A percentile compares a stretch with the other conserved stretches of the same genome.
Evolutionary conservation across 2,888 invertebrate species (phyloP).

Genomic region (Campaea margaritaria): DNA sequence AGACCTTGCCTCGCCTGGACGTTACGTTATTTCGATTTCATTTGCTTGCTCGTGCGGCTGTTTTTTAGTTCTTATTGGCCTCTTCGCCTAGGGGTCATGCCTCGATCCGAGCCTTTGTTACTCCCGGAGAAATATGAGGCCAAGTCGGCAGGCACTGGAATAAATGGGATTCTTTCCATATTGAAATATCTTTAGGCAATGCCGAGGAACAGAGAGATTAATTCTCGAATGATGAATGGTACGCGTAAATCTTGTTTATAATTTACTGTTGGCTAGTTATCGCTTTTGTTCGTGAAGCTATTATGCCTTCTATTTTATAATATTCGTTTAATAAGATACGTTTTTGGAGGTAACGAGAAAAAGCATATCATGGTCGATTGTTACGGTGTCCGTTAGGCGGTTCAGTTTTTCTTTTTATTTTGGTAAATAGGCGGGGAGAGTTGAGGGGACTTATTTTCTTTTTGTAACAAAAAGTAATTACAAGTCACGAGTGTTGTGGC

Average conservation of each 20-base stretch:
- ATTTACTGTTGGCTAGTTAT: slow-evolving; percentile 73
- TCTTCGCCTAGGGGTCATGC: slow-evolving; percentile 72
- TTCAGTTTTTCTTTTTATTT: slow-evolving; percentile 57
- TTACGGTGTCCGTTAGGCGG: slow-evolving; percentile 62
- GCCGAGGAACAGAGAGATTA: slow-evolving; percentile 67
- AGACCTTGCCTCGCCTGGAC: slow-evolving; percentile 68
- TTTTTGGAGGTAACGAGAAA: slow-evolving; percentile 50
- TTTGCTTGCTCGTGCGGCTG: slow-evolving; percentile 80
- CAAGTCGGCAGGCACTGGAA: slow-evolving; percentile 66
- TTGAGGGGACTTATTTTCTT: slow-evolving; percentile 58
- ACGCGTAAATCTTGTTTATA: slow-evolving; percentile 72
- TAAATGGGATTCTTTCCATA: slow-evolving; percentile 80
- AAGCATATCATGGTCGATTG: slow-evolving; percentile 66
- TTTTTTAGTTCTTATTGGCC: slow-evolving; percentile 70
- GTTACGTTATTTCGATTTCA: slow-evolving; percentile 83
- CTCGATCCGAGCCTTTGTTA: slow-evolving; percentile 76
- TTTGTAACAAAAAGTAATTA: slow-evolving; percentile 76
- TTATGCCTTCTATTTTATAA: slow-evolving; percentile 44
- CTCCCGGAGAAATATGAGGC: slow-evolving; percentile 79
- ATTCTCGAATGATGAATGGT: slow-evolving; percentile 76
- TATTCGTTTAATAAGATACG: slow-evolving; percentile 46
- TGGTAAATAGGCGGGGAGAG: slow-evolving; percentile 57
- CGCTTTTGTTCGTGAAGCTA: slow-evolving; percentile 60
- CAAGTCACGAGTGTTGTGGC: slow-evolving; percentile 74
- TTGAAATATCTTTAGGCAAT: slow-evolving; percentile 80